Evolutionary conservation across 2,888 invertebrate species (phyloP).

Genomic region (Octonoba sinensis): DNA sequence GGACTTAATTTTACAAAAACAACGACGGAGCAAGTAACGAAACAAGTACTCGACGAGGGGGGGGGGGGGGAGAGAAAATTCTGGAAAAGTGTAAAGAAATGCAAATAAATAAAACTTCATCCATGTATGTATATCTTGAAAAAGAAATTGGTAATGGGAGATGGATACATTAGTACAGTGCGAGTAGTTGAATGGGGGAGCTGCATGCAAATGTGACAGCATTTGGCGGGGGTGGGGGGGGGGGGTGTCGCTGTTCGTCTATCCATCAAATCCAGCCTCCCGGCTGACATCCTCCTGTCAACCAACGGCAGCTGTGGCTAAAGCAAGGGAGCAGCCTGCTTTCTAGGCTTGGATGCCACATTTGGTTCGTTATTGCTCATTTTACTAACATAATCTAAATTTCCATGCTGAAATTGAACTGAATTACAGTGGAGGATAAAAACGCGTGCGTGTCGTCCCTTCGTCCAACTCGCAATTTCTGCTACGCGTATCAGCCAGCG

Average conservation of each 20-base stretch:
- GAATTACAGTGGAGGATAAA: too few relatives aligned
- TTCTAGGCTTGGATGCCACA: slow-evolving; percentile 11
- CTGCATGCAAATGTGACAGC: slow-evolving; percentile 53
- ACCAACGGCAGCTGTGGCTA: slow-evolving; percentile 60
- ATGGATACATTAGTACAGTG: slow-evolving; percentile 41
- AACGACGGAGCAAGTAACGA: slow-evolving; percentile 6
- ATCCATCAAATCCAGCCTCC: slow-evolving; percentile 54
- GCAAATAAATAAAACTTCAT: slow-evolving; percentile 41
- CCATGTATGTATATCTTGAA: slow-evolving; percentile 38
- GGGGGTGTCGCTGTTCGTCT: slow-evolving; percentile 48
- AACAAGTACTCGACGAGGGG: background rate
- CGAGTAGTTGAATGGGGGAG: too few relatives aligned
- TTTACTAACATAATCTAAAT: slow-evolving; percentile 3
- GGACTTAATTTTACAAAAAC: slow-evolving; percentile 26
- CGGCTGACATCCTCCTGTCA: slow-evolving; percentile 58
- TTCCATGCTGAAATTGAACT: too few relatives aligned
- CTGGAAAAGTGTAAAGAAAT: slow-evolving; percentile 8
- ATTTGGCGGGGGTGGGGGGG: slow-evolving; percentile 7
- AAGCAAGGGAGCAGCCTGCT: slow-evolving; percentile 25
- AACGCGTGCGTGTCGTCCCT: too few relatives aligned
- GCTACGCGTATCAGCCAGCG: too few relatives aligned
- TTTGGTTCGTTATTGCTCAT: slow-evolving; percentile 49
- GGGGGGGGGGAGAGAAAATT: background rate
- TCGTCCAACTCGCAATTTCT: too few relatives aligned
- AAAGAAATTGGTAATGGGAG: slow-evolving; percentile 49